Evolutionary conservation across 2,888 invertebrate species (phyloP).

Genomic region (Brachynemurus nebulosus): DNA sequence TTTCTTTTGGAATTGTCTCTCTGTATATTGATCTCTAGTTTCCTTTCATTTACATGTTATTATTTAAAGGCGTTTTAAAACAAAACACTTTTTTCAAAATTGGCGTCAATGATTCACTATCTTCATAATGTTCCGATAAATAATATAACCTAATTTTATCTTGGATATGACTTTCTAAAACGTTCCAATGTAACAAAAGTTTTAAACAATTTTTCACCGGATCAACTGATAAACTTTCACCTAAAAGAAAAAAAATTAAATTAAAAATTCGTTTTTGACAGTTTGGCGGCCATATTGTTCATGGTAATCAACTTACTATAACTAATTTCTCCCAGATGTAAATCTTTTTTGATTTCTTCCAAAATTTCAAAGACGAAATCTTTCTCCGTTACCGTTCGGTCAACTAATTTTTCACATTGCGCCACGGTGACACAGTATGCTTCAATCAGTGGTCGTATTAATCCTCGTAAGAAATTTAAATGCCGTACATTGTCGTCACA

Average conservation of each 20-base stretch:
- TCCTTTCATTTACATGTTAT: conserved; percentile 1
- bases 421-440: conserved; percentile 55
- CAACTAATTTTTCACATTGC: conserved; percentile 40
- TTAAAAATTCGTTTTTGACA: conserved; percentile 10
- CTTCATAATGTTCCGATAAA: conserved; percentile 26
- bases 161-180: conserved; percentile 44
- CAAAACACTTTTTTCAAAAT: conserved; percentile 23
- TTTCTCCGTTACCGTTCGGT: conserved; percentile 44
- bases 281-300: no score
- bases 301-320: conserved; percentile 52
- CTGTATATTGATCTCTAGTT: no score
- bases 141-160: conserved; percentile 28
- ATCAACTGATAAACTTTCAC: conserved; percentile 78
- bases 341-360: conserved; percentile 46
- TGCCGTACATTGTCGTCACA: conserved; percentile 22
- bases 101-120: conserved; percentile 23
- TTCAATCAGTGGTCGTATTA: conserved; percentile 58
- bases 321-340: conserved; percentile 40
- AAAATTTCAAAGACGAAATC: conserved; percentile 53
- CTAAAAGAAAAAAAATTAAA: conserved; percentile 36
- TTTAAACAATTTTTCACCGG: conserved; percentile 74
- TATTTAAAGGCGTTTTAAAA: conserved; percentile 5
- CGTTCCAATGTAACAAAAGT: conserved; percentile 66
- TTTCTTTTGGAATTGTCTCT: no score
- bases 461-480: conserved; percentile 32